Evolutionary conservation across 2,797 vertebrate genomes (phyloP).

Genomic region (Ceyx erithaca): DNA sequence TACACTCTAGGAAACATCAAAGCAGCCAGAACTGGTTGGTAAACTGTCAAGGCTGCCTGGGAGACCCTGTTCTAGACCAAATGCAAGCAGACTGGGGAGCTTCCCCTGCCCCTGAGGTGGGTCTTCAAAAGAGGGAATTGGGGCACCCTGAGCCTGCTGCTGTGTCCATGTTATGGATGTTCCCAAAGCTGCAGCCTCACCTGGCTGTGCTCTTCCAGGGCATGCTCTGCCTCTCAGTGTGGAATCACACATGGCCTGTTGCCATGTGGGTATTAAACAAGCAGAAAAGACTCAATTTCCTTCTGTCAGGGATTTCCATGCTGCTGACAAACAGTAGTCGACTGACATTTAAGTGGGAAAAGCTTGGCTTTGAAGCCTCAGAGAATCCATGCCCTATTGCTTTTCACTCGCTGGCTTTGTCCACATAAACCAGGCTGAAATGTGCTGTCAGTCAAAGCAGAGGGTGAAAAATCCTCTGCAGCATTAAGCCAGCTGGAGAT

Average conservation of each 20-base stretch:
- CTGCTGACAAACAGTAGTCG: slow-evolving; percentile 50
- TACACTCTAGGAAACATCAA: neutral
- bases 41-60: neutral
- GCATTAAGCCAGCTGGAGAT: slow-evolving; percentile 27
- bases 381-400: slow-evolving; percentile 37
- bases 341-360: slow-evolving; percentile 65
- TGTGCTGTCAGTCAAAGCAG: slow-evolving; percentile 40
- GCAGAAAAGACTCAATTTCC: slow-evolving; percentile 62
- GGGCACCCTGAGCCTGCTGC: fast-evolving
- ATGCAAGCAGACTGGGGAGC: neutral
- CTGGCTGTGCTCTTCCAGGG: neutral
- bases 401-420: slow-evolving; percentile 44
- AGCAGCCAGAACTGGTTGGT: neutral
- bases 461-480: slow-evolving; percentile 46
- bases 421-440: slow-evolving; percentile 59
- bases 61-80: neutral
- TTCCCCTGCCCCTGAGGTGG: neutral
- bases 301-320: slow-evolving; percentile 49
- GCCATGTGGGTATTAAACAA: slow-evolving; percentile 19
- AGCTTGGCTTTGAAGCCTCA: slow-evolving; percentile 59
- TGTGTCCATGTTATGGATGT: fast-evolving
- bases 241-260: neutral
- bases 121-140: fast-evolving
- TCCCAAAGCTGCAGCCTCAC: neutral
- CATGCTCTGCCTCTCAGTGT: neutral